Conservation (phyloP, 2,888 invertebrate species). For the Sinodicranocentrus sp. region DNA sequence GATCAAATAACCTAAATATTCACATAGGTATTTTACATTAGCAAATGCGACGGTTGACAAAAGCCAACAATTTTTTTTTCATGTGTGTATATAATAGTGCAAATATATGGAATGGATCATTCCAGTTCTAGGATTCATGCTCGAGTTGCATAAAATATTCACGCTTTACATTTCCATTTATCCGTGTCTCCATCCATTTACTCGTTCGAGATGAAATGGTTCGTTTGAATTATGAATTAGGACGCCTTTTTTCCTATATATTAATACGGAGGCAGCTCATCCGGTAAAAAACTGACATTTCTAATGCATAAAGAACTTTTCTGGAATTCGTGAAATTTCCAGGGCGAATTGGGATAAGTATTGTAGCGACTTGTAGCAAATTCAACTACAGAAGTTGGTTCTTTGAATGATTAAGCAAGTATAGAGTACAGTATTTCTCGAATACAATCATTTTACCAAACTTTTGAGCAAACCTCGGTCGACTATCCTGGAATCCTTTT, state of each 20-base stretch:
- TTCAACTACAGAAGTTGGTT: background rate
- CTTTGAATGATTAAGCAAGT: background rate
- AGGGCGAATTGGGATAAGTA: too few species aligned
- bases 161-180: background rate
- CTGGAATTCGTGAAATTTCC: background rate
- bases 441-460: background rate
- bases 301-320: background rate
- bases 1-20: conserved; percentile 26
- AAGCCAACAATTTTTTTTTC: conserved; percentile 3
- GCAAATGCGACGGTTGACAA: background rate
- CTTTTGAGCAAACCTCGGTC: background rate
- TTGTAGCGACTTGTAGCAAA: too few species aligned
- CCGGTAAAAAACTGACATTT: conserved; percentile 18
- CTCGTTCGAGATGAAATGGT: conserved; percentile 6
- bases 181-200: conserved; percentile 8
- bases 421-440: background rate
- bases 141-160: conserved; percentile 2
- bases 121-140: background rate
- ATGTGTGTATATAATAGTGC: background rate
- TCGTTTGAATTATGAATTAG: conserved; percentile 34
- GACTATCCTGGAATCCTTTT: too few species aligned
- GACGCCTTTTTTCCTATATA: background rate
- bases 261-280: conserved; percentile 6
- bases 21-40: background rate
- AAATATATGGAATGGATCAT: background rate